These are phyloP conservation scores for Heteractis magnifica DNA, from an alignment of 92 coral and sea anemone genomes.

Conservation along the genomic window DNA sequence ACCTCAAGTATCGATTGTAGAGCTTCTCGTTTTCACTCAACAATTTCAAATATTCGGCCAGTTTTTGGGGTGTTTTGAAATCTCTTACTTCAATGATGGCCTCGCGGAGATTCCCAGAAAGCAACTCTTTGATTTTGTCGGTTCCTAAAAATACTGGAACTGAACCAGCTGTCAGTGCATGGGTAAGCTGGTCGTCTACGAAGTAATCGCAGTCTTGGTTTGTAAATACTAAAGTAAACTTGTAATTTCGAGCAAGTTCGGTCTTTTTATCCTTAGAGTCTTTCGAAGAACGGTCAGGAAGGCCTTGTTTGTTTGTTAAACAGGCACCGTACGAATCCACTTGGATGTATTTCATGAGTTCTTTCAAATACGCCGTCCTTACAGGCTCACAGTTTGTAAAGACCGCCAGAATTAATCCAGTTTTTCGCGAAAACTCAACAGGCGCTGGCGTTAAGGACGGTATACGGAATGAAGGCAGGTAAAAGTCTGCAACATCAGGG, in stretches of 20 bases:
- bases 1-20: conserved; percentile 50
- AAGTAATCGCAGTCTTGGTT: conserved; percentile 77
- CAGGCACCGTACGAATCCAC: conserved; percentile 74
- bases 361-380: conserved; percentile 60
- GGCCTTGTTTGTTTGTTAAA: conserved; percentile 46
- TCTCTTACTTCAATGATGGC: conserved; percentile 61
- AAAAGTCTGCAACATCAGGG: conserved; percentile 52
- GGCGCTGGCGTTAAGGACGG: conserved; percentile 54
- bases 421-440: conserved; percentile 50
- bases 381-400: conserved; percentile 68
- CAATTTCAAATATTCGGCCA: conserved; percentile 53
- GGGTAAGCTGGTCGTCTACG: conserved; percentile 58
- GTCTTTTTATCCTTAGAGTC: conserved; percentile 32
- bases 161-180: conserved; percentile 65
- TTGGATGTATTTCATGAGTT: conserved; percentile 56
- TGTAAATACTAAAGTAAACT: conserved; percentile 61
- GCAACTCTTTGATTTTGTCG: conserved; percentile 57
- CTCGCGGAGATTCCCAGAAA: conserved; percentile 48
- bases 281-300: conserved; percentile 14
- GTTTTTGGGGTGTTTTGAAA: conserved; percentile 48
- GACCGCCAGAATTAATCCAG: conserved; percentile 51
- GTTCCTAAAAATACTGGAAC: conserved; percentile 75
- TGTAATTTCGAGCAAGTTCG: conserved; percentile 46
- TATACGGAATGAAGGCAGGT: conserved; percentile 6
- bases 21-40: conserved; percentile 51